Conservation (phyloP, 1,140 invertebrate genomes). For the Calephelis nemesis region DNA sequence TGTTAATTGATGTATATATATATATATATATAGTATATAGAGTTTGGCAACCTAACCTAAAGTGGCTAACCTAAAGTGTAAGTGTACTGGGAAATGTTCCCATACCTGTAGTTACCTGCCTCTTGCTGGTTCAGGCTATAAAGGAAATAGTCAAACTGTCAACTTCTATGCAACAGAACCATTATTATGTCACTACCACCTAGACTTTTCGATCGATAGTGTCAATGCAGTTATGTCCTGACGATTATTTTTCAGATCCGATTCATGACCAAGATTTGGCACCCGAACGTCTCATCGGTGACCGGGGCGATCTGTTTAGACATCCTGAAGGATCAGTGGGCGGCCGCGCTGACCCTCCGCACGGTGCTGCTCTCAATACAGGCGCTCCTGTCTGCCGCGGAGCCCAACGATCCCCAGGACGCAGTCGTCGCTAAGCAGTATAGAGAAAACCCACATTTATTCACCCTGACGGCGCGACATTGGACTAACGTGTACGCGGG, state of each 20-base stretch:
- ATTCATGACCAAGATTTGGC: constrained; percentile 99
- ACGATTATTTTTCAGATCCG: constrained; percentile 81
- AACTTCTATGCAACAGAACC: too few relatives aligned
- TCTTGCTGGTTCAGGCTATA: too few relatives aligned
- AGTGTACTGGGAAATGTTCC: too few relatives aligned
- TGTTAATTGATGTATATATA: too few relatives aligned
- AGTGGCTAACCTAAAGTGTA: too few relatives aligned
- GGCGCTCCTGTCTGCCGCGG: constrained; percentile 49
- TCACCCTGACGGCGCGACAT: constrained; percentile 49
- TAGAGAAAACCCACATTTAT: constrained; percentile 43
- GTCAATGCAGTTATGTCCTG: constrained; percentile 21
- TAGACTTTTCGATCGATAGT: neutral
- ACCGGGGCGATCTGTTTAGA: constrained; percentile 99
- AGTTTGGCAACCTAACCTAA: too few relatives aligned
- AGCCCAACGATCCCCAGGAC: constrained; percentile 56
- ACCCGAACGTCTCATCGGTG: constrained; percentile 99
- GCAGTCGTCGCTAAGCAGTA: constrained; percentile 60
- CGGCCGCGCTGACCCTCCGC: constrained; percentile 98
- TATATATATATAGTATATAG: too few relatives aligned
- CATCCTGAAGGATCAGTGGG: constrained; percentile 99
- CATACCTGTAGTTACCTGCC: too few relatives aligned
- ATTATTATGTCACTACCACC: too few relatives aligned
- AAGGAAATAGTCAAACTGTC: too few relatives aligned
- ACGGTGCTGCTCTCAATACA: constrained; percentile 85
- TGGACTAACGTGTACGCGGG: constrained; percentile 98